Base-by-base conservation (phyloP, 2,797 vertebrate species). In the Cuniculus paca region DNA sequence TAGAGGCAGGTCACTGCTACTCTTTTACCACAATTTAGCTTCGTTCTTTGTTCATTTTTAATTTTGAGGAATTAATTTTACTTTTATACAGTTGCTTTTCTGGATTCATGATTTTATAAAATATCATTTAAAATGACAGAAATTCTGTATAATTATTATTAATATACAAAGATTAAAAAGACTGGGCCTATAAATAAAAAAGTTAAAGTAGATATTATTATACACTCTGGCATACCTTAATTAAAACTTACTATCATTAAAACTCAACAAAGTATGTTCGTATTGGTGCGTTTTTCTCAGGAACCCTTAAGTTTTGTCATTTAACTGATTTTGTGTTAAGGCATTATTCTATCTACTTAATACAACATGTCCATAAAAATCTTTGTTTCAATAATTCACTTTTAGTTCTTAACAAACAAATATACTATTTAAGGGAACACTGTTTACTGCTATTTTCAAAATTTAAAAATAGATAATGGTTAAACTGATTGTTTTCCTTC, bases 321-420 rank as follows among this genome's bases (percentile, higher is more conserved):
- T 88, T 78, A 5, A 61, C 22, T 70, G 24, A 54, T 87, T 88
- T 92, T 80, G 4, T 70, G 22, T 83, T 31, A 87, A 70, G 13
- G 2, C 84, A 31, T 63, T 79, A 1, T 86, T 79, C 50, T 61
- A 16, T 9, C 74, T 86, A 42, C 12, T 75, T 78, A 56, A n/a
- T n/a, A 70, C 34, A 72, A 28, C 19, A 86, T 54, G 1, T 4
- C 11, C 36, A 88, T 50, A 34, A 92, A 95, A 88, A 72, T 83
- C 28, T 94, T 91, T 28, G 19, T 87, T 92, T 83, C 88, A 88
- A 48, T 83, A 58, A n/a, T 87, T 87, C 1, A 45, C 39, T 93
- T 82, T 86, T 72, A n/a, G 8, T 61, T 77, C 12, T 72, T 78
- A 6, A 91, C 89, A 89, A 91, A 28, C 91, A 26, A 89, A 26